These are phyloP conservation scores for Stylophora pistillata DNA, from an alignment of 64 coral and sea anemone species.

Conservation along the genomic window DNA sequence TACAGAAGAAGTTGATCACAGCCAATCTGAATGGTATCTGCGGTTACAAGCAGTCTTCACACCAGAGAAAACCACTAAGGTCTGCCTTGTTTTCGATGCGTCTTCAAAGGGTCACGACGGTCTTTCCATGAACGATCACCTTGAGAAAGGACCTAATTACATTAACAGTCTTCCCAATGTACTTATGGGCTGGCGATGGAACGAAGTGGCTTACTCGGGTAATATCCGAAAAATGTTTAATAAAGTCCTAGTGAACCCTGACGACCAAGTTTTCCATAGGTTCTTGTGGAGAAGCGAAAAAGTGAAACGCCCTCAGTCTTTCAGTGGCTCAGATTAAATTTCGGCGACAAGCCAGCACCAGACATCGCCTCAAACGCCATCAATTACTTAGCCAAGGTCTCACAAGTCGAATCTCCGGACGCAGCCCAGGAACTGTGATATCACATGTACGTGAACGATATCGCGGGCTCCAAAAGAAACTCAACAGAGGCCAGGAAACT, in stretches of 20 bases:
- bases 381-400: conserved; percentile 40
- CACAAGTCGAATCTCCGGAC: conserved; percentile 53
- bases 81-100: no score
- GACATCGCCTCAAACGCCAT: conserved; percentile 60
- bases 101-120: no score
- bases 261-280: not conserved
- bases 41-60: no score
- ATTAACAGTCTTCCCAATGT: conserved; percentile 2
- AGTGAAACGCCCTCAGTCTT: not conserved
- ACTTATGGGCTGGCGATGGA: conserved; percentile 3
- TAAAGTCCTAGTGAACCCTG: not conserved
- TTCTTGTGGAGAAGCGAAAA: not conserved
- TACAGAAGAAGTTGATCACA: no score
- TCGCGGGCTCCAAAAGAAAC: no score
- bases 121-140: not conserved
- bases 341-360: conserved; percentile 71
- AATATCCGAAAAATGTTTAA: conserved; percentile 49
- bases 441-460: no score
- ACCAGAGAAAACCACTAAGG: no score
- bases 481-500: conserved; percentile 1
- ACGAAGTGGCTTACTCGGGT: conserved; percentile 1
- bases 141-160: conserved; percentile 28
- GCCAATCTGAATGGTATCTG: no score
- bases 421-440: conserved; percentile 53
- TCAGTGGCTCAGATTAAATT: conserved; percentile 17